These are phyloP conservation scores for Remorina albescens DNA, from an alignment of 2,797 vertebrate species.

Conservation along the genomic window DNA sequence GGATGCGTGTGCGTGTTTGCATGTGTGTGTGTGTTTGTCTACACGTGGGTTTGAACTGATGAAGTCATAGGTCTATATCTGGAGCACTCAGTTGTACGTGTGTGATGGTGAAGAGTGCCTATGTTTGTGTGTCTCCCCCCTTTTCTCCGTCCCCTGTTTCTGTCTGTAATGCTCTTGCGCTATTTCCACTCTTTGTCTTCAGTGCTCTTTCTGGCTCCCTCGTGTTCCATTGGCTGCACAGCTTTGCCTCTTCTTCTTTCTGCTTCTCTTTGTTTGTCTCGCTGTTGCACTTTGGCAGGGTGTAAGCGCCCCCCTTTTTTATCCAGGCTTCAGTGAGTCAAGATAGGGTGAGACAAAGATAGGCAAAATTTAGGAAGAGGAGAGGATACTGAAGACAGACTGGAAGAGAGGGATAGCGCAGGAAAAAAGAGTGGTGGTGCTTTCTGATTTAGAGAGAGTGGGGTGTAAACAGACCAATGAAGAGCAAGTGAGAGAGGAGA, in stretches of 20 bases:
- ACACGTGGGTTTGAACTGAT: conserved; percentile 53
- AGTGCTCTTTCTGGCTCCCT: conserved; percentile 60
- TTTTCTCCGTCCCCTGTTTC: conserved; percentile 47
- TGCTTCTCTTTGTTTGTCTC: conserved; percentile 64
- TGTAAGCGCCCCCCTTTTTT: conserved; percentile 54
- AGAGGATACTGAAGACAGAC: conserved; percentile 43
- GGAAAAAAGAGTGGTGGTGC: conserved; percentile 20
- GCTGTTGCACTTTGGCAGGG: conserved; percentile 49
- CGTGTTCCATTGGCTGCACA: conserved; percentile 67
- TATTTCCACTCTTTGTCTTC: conserved; percentile 75
- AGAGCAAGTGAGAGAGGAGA: conserved; percentile 45
- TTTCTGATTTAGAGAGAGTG: conserved; percentile 37
- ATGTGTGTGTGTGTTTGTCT: conserved; percentile 47
- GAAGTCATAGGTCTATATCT: conserved; percentile 75
- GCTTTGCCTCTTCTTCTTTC: conserved; percentile 57
- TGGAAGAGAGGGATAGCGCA: conserved; percentile 39
- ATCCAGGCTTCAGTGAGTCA: conserved; percentile 42
- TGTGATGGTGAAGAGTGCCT: conserved; percentile 59
- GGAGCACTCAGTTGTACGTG: conserved; percentile 53
- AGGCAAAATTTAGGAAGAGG: conserved; percentile 33
- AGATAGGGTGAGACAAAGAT: conserved; percentile 44
- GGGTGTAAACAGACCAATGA: conserved; percentile 36
- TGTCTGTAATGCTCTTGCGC: conserved; percentile 61
- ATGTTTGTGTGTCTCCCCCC: conserved; percentile 40
- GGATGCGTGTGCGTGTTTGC: conserved; percentile 23